Conservation (phyloP, 2,797 vertebrate species). For the Aulostomus chinensis region DNA sequence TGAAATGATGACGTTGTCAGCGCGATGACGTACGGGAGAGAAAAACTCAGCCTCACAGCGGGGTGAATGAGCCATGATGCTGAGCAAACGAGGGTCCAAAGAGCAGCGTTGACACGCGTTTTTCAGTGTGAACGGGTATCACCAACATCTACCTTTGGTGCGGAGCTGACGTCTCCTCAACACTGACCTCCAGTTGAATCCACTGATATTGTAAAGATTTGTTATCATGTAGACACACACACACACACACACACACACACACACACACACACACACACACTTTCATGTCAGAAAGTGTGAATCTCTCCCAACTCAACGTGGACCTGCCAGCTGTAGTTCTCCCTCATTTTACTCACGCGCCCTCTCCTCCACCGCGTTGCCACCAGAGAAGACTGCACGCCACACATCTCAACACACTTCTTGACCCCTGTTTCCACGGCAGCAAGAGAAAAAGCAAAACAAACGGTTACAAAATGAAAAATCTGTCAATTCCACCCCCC, state of each 20-base stretch:
- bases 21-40: too few relatives aligned
- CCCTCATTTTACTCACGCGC: not conserved
- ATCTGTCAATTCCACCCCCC: too few relatives aligned
- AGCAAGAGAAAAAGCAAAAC: slow-evolving; percentile 1
- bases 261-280: not conserved
- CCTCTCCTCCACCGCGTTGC: not conserved
- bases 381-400: too few relatives aligned
- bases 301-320: slow-evolving; percentile 8
- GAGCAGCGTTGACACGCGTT: too few relatives aligned
- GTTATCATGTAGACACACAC: not conserved
- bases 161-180: slow-evolving; percentile 17
- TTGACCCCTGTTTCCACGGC: too few relatives aligned
- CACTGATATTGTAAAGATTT: slow-evolving; percentile 11
- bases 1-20: too few relatives aligned
- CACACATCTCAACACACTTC: too few relatives aligned
- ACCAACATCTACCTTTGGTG: slow-evolving; percentile 15
- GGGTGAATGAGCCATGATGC: too few relatives aligned
- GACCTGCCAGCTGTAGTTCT: slow-evolving; percentile 31
- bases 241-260: not conserved
- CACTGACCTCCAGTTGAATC: slow-evolving; percentile 32
- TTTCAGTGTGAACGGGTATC: not conserved
- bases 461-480: slow-evolving; percentile 20
- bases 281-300: slow-evolving; percentile 1
- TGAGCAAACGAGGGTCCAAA: too few relatives aligned
- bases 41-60: too few relatives aligned